Evolutionary conservation across 2,797 vertebrate species (phyloP).

Genomic region (Enoplosus armatus): DNA sequence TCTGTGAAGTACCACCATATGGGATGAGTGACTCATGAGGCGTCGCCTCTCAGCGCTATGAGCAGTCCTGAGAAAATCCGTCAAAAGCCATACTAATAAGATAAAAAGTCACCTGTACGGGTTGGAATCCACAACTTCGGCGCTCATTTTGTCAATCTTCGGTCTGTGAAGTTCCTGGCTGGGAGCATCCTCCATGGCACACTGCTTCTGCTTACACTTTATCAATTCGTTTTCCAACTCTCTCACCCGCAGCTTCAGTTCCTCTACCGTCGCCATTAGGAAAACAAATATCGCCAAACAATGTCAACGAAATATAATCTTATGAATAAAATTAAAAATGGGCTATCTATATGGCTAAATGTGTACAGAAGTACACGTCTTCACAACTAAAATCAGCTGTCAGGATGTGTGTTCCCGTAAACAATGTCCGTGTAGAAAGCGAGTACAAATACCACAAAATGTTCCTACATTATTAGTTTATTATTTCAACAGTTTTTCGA

Average conservation of each 20-base stretch:
- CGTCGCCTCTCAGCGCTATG: constrained; percentile 29
- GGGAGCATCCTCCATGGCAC: constrained; percentile 69
- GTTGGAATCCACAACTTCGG: constrained; percentile 96
- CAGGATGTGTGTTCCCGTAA: constrained; percentile 51
- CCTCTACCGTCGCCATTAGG: constrained; percentile 85
- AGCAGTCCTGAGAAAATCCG: neutral
- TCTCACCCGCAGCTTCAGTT: constrained; percentile 88
- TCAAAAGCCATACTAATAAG: neutral
- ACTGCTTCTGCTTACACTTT: constrained; percentile 84
- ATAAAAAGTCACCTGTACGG: constrained; percentile 91
- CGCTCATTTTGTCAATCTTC: constrained; percentile 93
- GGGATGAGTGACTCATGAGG: constrained; percentile 66
- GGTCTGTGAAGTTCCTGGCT: constrained; percentile 71
- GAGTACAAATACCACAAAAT: fast-evolving
- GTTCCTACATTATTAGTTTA: constrained; percentile 29
- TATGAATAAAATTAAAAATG: fast-evolving
- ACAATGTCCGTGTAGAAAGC: constrained; percentile 75
- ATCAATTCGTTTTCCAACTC: constrained; percentile 92
- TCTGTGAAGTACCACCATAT: constrained; percentile 27
- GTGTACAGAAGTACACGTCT: constrained; percentile 80
- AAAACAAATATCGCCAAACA: neutral
- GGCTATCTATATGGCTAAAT: neutral
- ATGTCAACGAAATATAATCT: fast-evolving
- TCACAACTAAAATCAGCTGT: constrained; percentile 68
- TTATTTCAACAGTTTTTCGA: neutral